Evolutionary conservation across 2,113 vertebrate genomes (phyloP).

Genomic region (Notechis scutatus): DNA sequence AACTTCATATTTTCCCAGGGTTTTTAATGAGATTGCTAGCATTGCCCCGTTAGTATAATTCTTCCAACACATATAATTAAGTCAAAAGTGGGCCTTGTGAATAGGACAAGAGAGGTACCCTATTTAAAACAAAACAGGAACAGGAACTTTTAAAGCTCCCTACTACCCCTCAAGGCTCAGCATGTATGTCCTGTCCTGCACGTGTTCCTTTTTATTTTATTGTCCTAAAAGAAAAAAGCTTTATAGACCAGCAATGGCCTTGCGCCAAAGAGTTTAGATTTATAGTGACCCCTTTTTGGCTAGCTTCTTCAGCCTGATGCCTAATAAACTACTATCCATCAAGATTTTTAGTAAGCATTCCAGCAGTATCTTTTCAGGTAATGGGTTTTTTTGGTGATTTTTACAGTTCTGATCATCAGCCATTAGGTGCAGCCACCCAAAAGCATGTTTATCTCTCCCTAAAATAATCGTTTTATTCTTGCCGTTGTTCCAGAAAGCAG

Average conservation of each 20-base stretch:
- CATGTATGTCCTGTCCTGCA: neutral
- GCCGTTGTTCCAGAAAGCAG: conserved; percentile 89
- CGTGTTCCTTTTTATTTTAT: neutral
- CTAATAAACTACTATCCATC: conserved; percentile 43
- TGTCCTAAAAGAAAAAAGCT: conserved; percentile 15
- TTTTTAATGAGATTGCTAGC: neutral
- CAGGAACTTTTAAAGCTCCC: neutral
- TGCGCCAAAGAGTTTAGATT: conserved; percentile 17
- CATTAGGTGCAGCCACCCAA: neutral
- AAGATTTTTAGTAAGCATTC: conserved; percentile 35
- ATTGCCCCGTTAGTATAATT: neutral
- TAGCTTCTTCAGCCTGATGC: conserved; percentile 33
- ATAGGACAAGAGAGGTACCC: neutral
- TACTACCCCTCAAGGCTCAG: neutral
- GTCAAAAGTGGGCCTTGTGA: conserved; percentile 18
- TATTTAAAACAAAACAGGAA: neutral
- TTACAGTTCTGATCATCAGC: conserved; percentile 2
- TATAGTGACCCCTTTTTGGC: conserved; percentile 30
- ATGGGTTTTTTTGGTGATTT: neutral
- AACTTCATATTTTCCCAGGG: neutral
- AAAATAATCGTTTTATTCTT: neutral
- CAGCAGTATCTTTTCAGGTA: conserved; percentile 33
- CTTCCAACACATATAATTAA: neutral
- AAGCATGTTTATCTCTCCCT: neutral
- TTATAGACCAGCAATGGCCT: conserved; percentile 34